phyloP scores from a whole-genome alignment of 2,797 vertebrate genomes.

The Gymnopithys bicolor region DNA sequence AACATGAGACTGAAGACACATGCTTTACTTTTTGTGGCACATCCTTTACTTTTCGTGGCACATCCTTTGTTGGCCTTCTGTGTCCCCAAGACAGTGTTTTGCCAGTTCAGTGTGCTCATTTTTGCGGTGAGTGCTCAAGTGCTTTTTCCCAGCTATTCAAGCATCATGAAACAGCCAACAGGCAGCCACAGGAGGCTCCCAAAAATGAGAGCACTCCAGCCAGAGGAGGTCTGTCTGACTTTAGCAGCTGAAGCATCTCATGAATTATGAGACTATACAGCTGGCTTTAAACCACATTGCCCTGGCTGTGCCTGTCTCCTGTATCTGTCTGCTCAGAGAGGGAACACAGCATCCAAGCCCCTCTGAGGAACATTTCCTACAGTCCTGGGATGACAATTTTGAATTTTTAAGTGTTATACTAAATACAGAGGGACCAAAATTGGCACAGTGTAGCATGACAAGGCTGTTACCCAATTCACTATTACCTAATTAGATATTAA shows the following conservation, averaged over 20 bases:
- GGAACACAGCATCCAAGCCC: not conserved
- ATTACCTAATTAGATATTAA: not conserved
- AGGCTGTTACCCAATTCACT: not conserved
- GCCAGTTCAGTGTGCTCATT: not conserved
- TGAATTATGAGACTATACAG: not conserved
- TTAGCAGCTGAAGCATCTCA: not conserved
- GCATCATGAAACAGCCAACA: not conserved
- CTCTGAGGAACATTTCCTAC: not conserved
- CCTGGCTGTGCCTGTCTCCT: not conserved
- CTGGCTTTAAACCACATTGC: not conserved
- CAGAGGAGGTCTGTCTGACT: not conserved
- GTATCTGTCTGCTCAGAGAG: not conserved
- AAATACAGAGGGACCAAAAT: not conserved
- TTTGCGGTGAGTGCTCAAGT: not conserved
- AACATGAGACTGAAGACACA: rapidly evolving
- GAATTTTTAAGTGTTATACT: not conserved
- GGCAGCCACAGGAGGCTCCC: not conserved
- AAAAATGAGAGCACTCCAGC: not conserved
- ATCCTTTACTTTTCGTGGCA: not conserved
- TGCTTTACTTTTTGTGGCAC: not conserved
- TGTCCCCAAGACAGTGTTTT: not conserved
- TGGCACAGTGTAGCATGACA: not conserved
- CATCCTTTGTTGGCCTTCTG: not conserved
- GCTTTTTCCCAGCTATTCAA: not conserved
- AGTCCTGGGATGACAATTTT: not conserved